Percentiles rank a stretch among this genome's conserved stretches.
These are phyloP conservation scores for Morbakka virulenta DNA, from an alignment of 30 jellyfish, hydroid and myxozoan genomes.

Conservation along the genomic window DNA sequence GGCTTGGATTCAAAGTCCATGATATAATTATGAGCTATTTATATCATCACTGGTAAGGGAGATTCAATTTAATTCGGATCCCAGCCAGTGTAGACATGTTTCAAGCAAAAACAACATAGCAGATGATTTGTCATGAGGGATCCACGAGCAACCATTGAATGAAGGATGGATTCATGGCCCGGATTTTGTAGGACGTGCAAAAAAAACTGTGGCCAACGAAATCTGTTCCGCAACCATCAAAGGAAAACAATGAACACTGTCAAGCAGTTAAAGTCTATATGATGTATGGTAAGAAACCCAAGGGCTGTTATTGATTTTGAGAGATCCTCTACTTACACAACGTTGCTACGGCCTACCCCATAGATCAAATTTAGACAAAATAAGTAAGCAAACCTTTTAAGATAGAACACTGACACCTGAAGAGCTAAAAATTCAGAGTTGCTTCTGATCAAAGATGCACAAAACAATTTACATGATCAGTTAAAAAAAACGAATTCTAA, in stretches of 20 bases:
- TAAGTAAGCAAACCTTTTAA: background rate
- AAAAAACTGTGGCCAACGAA: conserved; percentile 41
- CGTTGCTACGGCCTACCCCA: conserved; percentile 26
- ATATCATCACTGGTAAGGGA: conserved; percentile 57
- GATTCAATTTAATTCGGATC: conserved; percentile 46
- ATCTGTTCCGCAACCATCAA: background rate
- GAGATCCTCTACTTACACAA: conserved; percentile 36
- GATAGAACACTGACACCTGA: conserved; percentile 46
- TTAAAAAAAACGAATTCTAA: conserved; percentile 40
- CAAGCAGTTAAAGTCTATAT: background rate
- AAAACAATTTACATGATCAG: conserved; percentile 21
- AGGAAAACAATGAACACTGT: conserved; percentile 24
- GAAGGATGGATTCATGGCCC: conserved; percentile 66
- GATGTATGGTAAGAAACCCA: conserved; percentile 5
- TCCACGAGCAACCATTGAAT: conserved; percentile 28
- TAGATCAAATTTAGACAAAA: conserved; percentile 31
- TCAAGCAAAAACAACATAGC: conserved; percentile 45
- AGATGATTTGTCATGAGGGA: conserved; percentile 61
- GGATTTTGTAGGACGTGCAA: conserved; percentile 29
- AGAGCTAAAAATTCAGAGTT: conserved; percentile 32
- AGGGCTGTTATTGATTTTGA: conserved; percentile 4
- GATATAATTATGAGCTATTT: conserved; percentile 50
- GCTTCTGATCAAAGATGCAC: conserved; percentile 50
- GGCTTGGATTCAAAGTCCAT: conserved; percentile 61
- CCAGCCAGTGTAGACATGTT: conserved; percentile 48